Evolutionary conservation across 2,113 vertebrate species (phyloP).

Genomic region (Leptocoma aspasia): DNA sequence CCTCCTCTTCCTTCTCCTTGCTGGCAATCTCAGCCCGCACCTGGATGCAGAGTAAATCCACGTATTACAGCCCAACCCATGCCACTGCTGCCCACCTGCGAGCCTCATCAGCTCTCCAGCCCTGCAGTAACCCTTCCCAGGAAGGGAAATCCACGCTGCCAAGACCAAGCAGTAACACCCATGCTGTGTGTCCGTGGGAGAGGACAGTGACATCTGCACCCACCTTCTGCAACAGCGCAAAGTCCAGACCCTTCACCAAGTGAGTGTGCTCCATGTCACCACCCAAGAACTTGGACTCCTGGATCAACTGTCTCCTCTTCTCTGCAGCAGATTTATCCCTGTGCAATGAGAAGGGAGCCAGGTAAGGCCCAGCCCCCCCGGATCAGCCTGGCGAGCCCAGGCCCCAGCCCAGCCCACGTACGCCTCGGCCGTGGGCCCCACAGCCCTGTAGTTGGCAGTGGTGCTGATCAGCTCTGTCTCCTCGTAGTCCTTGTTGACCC

Average conservation of each 20-base stretch:
- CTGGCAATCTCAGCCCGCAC: constrained; percentile 97
- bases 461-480: constrained; percentile 97
- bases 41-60: constrained; percentile 57
- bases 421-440: constrained; percentile 94
- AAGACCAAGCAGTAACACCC: accelerated
- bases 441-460: constrained; percentile 94
- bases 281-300: constrained; percentile 99
- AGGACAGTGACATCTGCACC: not conserved
- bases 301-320: constrained; percentile 95
- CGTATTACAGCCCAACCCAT: not conserved
- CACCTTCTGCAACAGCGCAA: constrained; percentile 95
- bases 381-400: accelerated
- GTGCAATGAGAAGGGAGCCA: not conserved
- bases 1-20: constrained; percentile 97
- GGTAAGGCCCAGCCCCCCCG: not conserved
- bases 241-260: constrained; percentile 99
- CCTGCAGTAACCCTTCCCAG: not conserved
- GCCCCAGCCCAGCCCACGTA: constrained; percentile 54
- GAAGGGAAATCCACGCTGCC: not conserved
- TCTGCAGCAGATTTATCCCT: constrained; percentile 97
- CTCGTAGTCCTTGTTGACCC: constrained; percentile 97
- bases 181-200: not conserved
- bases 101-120: not conserved
- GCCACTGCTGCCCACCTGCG: not conserved
- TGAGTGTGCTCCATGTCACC: constrained; percentile 99